phyloP scores from a whole-genome alignment of 2,797 vertebrate species.

The Morelia viridis region DNA sequence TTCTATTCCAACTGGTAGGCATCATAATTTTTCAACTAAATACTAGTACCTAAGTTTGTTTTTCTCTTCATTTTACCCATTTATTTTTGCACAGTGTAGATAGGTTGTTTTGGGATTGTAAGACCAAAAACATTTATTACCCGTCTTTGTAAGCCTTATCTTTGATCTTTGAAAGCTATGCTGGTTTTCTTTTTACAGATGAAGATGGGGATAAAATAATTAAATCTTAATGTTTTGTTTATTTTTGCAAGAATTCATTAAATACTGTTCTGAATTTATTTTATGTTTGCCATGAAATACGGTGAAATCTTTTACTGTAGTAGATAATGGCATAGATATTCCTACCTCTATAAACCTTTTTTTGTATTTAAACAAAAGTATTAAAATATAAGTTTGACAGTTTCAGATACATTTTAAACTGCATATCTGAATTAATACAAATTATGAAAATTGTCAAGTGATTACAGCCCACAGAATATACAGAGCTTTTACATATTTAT shows the following conservation, averaged over 20 bases:
- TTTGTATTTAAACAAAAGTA: slow-evolving; percentile 64
- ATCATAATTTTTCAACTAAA: not conserved
- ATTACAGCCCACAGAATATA: slow-evolving; percentile 31
- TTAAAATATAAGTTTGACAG: slow-evolving; percentile 53
- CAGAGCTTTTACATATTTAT: slow-evolving; percentile 54
- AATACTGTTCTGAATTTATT: slow-evolving; percentile 22
- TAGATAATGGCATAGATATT: slow-evolving; percentile 64
- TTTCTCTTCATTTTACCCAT: not conserved
- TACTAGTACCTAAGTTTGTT: not conserved
- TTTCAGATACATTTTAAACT: slow-evolving; percentile 50
- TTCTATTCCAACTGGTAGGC: not conserved
- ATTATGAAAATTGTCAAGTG: slow-evolving; percentile 54
- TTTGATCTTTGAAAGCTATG: not conserved
- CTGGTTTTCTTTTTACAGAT: not conserved
- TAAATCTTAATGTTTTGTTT: not conserved
- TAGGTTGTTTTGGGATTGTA: not conserved
- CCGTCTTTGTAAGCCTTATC: not conserved
- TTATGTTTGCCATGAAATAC: slow-evolving; percentile 64
- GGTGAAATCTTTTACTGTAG: slow-evolving; percentile 64
- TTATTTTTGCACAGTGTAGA: not conserved
- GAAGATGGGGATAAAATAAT: not conserved
- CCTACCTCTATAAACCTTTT: slow-evolving; percentile 22
- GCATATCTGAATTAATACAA: slow-evolving; percentile 62
- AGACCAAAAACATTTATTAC: not conserved
- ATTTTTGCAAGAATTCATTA: not conserved